phyloP scores from a whole-genome alignment of 1,140 invertebrate species.

The Pseudomyrmex gracilis region DNA sequence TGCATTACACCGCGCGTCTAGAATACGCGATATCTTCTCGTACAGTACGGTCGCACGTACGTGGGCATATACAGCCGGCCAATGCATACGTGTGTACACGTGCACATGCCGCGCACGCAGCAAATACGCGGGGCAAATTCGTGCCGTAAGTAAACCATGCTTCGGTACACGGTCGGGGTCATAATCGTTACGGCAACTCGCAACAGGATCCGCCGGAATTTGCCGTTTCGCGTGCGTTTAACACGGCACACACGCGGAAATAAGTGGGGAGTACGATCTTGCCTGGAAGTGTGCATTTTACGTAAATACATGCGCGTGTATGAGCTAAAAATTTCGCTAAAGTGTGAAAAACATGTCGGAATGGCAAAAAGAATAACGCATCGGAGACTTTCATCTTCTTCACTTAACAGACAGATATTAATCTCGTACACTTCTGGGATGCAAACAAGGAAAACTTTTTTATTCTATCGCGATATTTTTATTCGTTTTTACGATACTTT shows the following conservation, averaged over 20 bases:
- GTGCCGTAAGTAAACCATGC: conserved; percentile 41
- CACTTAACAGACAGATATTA: conserved; percentile 39
- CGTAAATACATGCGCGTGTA: neutral
- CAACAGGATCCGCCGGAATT: conserved; percentile 40
- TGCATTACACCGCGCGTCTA: conserved; percentile 49
- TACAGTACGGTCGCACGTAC: neutral
- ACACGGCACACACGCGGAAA: conserved; percentile 15
- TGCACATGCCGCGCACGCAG: conserved; percentile 1
- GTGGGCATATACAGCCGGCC: conserved; percentile 15
- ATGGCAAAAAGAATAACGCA: conserved; percentile 19
- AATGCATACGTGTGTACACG: conserved; percentile 15
- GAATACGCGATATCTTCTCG: conserved; percentile 47
- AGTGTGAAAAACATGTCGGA: conserved; percentile 15
- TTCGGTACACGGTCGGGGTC: conserved; percentile 18
- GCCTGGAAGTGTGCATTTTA: neutral
- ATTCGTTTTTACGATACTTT: conserved; percentile 37
- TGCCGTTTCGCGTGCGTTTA: conserved; percentile 14
- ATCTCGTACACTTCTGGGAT: neutral
- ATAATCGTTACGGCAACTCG: conserved; percentile 44
- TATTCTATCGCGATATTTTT: neutral
- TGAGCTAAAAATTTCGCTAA: neutral
- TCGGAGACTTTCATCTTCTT: conserved; percentile 5
- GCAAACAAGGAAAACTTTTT: conserved; percentile 1
- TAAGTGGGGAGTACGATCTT: conserved; percentile 8
- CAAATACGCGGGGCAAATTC: conserved; percentile 35